These are phyloP conservation scores for Ondatra zibethicus DNA, from an alignment of 2,113 vertebrate species.

Conservation along the genomic window DNA sequence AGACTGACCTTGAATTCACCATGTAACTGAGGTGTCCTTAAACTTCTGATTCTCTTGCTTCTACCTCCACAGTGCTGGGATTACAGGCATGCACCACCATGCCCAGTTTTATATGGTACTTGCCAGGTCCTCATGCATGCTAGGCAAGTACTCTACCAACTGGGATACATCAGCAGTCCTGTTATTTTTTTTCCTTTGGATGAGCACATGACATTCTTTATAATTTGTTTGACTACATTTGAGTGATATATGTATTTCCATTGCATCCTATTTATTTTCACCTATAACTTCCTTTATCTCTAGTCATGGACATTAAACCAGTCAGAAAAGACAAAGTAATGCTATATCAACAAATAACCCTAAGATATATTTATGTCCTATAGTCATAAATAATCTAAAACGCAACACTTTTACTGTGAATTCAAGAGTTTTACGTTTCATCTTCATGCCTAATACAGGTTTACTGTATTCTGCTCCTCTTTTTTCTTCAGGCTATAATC, in stretches of 20 bases:
- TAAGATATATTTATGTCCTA: not conserved
- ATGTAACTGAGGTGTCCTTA: not conserved
- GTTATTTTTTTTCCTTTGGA: not conserved
- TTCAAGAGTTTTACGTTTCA: not conserved
- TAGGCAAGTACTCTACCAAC: not conserved
- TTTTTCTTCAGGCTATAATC: not conserved
- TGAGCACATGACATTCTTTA: not conserved
- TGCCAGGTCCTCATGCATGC: not conserved
- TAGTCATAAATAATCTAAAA: slow-evolving; percentile 35
- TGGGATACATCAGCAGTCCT: not conserved
- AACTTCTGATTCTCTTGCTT: not conserved
- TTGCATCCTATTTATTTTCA: not conserved
- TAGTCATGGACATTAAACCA: not conserved
- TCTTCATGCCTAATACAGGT: not conserved
- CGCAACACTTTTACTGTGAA: not conserved
- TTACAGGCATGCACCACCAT: not conserved
- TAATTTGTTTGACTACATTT: not conserved
- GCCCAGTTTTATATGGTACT: not conserved
- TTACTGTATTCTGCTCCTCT: not conserved
- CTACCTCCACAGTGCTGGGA: not conserved
- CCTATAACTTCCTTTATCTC: not conserved
- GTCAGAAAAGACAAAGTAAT: not conserved
- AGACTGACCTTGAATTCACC: not conserved
- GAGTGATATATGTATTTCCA: not conserved
- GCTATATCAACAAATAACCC: not conserved